Conservation (phyloP, 2,113 vertebrate species). For the Dipodomys merriami region DNA sequence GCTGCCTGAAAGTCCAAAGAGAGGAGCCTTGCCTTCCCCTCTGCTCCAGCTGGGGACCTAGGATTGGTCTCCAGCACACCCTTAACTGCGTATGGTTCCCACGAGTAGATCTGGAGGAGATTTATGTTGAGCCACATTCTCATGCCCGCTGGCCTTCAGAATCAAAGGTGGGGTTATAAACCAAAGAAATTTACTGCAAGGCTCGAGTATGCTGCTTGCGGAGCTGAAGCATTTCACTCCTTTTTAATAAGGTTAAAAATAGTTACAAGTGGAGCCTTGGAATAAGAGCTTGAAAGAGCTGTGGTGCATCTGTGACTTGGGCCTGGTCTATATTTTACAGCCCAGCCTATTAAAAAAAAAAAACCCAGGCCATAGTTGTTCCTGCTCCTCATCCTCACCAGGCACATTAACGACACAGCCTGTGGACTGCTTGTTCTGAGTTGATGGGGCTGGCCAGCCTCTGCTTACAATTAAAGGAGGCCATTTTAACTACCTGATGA, state of each 20-base stretch:
- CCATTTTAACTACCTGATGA: conserved; percentile 81
- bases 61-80: neutral
- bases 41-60: conserved; percentile 46
- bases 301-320: conserved; percentile 77
- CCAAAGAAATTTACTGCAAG: conserved; percentile 74
- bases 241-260: conserved; percentile 83
- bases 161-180: conserved; percentile 79
- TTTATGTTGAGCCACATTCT: conserved; percentile 63
- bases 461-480: conserved; percentile 78
- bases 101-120: conserved; percentile 48
- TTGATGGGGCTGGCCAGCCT: conserved; percentile 59
- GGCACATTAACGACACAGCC: conserved; percentile 59
- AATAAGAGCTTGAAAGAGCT: conserved; percentile 69
- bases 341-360: conserved; percentile 60
- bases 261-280: conserved; percentile 74
- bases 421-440: conserved; percentile 61
- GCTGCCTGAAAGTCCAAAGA: conserved; percentile 57
- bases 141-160: conserved; percentile 58
- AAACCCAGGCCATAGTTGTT: conserved; percentile 40
- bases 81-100: neutral
- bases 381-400: conserved; percentile 68
- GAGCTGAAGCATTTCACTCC: conserved; percentile 64
- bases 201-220: neutral
- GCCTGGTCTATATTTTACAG: conserved; percentile 69
- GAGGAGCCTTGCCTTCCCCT: neutral